phyloP scores from a whole-genome alignment of 2,113 vertebrate species.

The Murina feae region DNA sequence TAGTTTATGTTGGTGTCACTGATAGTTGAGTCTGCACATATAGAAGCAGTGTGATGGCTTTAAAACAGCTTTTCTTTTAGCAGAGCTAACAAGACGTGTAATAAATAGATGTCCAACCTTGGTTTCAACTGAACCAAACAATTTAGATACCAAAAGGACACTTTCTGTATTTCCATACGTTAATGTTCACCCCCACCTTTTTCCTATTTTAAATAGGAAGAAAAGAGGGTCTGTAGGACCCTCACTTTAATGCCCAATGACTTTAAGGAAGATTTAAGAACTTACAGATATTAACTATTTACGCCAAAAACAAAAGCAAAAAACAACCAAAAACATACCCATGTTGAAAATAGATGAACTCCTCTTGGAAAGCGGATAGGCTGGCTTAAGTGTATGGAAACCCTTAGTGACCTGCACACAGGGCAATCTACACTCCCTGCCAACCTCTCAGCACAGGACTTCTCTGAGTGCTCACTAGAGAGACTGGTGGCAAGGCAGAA shows the following conservation, averaged over 20 bases:
- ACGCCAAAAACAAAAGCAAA: not conserved
- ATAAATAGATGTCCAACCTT: not conserved
- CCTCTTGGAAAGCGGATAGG: not conserved
- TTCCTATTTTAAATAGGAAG: not conserved
- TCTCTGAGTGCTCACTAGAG: not conserved
- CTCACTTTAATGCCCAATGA: not conserved
- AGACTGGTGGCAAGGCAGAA: not conserved
- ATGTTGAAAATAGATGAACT: not conserved
- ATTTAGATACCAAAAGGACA: not conserved
- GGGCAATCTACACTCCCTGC: too few relatives aligned
- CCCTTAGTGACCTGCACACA: accelerated
- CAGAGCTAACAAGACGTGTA: not conserved
- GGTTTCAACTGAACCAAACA: not conserved
- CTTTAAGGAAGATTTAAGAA: not conserved
- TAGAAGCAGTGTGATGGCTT: not conserved
- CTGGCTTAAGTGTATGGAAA: not conserved
- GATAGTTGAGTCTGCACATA: not conserved
- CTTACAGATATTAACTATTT: not conserved
- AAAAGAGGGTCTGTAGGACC: not conserved
- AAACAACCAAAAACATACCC: not conserved
- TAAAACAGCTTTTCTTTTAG: not conserved
- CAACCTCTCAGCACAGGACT: not conserved
- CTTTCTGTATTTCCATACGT: not conserved
- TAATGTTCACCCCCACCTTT: not conserved
- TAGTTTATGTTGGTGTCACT: not conserved